A percentile compares a stretch with the other conserved stretches of the same genome.
Evolutionary conservation across 1,140 invertebrate species (phyloP).

Genomic region (Drosophila pallidifrons): DNA sequence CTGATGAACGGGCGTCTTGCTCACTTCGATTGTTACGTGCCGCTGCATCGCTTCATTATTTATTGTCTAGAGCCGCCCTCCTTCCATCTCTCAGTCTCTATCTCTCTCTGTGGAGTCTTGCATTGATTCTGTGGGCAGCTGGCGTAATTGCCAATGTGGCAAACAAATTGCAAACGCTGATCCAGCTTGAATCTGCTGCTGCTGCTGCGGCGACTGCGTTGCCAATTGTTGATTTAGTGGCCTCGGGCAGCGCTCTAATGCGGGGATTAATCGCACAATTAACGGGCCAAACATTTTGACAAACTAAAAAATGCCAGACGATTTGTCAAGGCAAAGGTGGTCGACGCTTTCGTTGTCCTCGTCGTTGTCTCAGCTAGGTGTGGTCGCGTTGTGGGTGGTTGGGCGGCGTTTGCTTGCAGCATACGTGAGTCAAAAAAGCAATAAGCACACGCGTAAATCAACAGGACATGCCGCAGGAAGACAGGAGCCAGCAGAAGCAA

Average conservation of each 20-base stretch:
- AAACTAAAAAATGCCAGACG: constrained; percentile 56
- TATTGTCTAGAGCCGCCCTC: constrained; percentile 33
- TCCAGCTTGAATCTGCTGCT: constrained; percentile 14
- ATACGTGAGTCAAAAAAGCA: constrained; percentile 59
- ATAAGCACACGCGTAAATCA: constrained; percentile 78
- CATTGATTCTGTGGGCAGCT: constrained; percentile 37
- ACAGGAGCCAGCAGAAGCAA: constrained; percentile 34
- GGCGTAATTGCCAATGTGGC: constrained; percentile 52
- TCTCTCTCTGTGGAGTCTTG: no score
- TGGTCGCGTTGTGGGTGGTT: constrained; percentile 43
- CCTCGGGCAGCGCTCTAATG: constrained; percentile 51
- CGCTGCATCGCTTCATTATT: constrained; percentile 51
- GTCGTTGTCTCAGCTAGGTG: constrained; percentile 30
- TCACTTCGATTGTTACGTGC: constrained; percentile 52
- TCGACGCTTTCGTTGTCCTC: neutral
- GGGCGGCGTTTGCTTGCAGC: constrained; percentile 23
- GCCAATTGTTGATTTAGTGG: constrained; percentile 76
- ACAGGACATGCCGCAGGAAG: constrained; percentile 75
- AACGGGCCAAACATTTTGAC: constrained; percentile 72
- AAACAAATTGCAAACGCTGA: constrained; percentile 54
- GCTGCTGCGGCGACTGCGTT: constrained; percentile 42
- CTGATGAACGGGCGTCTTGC: constrained; percentile 52
- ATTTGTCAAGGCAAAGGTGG: constrained; percentile 58
- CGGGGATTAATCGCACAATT: constrained; percentile 74
- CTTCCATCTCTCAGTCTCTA: neutral